Conservation (phyloP, 2,888 invertebrate species). For the Fragum whitleyi region DNA sequence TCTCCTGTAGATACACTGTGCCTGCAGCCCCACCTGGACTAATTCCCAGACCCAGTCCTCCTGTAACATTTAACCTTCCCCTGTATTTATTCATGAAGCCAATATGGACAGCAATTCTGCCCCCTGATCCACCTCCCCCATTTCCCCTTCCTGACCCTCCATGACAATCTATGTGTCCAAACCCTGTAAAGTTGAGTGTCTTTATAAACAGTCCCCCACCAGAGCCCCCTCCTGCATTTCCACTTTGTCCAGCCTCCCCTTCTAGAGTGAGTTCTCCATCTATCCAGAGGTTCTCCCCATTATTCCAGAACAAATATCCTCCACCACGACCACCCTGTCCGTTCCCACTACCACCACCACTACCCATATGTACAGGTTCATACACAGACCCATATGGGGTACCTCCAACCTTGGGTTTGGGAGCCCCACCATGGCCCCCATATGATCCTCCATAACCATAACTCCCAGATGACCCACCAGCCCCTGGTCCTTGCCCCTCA, state of each 20-base stretch:
- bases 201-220: constrained; percentile 74
- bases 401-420: constrained; percentile 67
- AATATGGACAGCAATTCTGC: constrained; percentile 73
- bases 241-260: constrained; percentile 69
- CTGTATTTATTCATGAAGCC: constrained; percentile 71
- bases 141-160: constrained; percentile 69
- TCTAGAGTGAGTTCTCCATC: constrained; percentile 74
- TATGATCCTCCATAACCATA: constrained; percentile 75
- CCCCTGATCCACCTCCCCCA: constrained; percentile 76
- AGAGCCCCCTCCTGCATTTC: constrained; percentile 74
- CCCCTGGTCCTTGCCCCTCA: constrained; percentile 67
- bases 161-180: constrained; percentile 73
- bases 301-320: constrained; percentile 72
- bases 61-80: constrained; percentile 70
- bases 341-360: constrained; percentile 76
- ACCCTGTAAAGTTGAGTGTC: constrained; percentile 77
- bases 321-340: constrained; percentile 76
- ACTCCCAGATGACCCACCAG: constrained; percentile 52
- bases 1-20: constrained; percentile 76
- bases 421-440: constrained; percentile 79
- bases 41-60: constrained; percentile 68
- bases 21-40: constrained; percentile 77
- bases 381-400: constrained; percentile 76
- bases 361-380: constrained; percentile 67
- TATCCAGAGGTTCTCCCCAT: constrained; percentile 70